Evolutionary conservation across 53 echinoderm and acorn worm genomes (phyloP).

Genomic region (Paracentrotus lividus): DNA sequence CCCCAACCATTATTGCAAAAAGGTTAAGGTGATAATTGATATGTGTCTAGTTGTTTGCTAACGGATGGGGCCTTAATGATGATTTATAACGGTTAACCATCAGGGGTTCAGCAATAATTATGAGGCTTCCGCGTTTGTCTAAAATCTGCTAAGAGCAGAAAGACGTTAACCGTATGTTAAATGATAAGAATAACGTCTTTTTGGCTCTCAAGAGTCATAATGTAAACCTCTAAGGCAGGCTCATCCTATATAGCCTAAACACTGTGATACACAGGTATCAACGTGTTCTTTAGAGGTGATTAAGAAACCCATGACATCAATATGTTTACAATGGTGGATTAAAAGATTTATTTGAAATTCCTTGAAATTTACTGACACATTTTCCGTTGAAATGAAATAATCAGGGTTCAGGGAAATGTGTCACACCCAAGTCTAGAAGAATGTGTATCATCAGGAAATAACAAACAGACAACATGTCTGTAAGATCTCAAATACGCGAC

Average conservation of each 20-base stretch:
- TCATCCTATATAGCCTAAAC: neutral
- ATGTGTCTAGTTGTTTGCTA: neutral
- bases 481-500: too few species aligned
- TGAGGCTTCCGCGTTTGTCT: slow-evolving; percentile 34
- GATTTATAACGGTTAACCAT: neutral
- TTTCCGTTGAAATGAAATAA: neutral
- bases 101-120: slow-evolving; percentile 6
- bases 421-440: neutral
- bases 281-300: neutral
- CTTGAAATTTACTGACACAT: neutral
- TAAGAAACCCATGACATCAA: neutral
- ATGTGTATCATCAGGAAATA: too few species aligned
- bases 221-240: neutral
- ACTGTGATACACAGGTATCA: neutral
- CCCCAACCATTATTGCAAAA: neutral
- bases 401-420: neutral
- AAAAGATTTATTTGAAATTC: neutral
- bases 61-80: neutral
- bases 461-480: too few species aligned
- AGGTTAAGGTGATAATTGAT: neutral
- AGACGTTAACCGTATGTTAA: too few species aligned
- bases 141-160: too few species aligned
- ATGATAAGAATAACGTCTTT: too few species aligned
- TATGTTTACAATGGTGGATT: neutral
- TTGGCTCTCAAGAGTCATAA: too few species aligned